A percentile compares a stretch with the other conserved stretches of the same genome.
Evolutionary conservation across 2,797 vertebrate species (phyloP).

Genomic region (Clangula hyemalis): DNA sequence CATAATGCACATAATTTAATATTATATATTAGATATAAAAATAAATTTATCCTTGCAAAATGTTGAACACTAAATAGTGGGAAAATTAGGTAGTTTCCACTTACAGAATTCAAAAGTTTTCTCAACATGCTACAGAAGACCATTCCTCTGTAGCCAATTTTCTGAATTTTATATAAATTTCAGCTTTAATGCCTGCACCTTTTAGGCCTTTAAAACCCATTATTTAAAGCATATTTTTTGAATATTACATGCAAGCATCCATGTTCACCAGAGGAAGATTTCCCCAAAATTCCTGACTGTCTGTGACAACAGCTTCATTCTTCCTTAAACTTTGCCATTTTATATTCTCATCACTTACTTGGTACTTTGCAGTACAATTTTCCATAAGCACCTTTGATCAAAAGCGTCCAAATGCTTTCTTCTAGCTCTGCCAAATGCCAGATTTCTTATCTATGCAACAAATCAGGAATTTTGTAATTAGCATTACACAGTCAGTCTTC

Average conservation of each 20-base stretch:
- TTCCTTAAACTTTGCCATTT: background rate
- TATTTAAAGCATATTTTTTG: background rate
- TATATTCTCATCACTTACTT: background rate
- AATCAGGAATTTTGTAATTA: conserved; percentile 25
- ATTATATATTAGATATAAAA: fast-evolving
- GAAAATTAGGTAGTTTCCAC: background rate
- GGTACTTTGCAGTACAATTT: conserved; percentile 9
- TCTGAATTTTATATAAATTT: background rate
- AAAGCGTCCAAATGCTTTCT: conserved; percentile 38
- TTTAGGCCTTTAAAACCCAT: background rate
- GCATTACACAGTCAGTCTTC: conserved; percentile 7
- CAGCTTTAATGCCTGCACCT: background rate
- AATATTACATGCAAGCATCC: background rate
- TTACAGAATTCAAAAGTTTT: background rate
- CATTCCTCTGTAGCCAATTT: background rate
- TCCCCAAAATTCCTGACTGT: background rate
- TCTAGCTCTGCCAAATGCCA: conserved; percentile 10
- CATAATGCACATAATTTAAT: background rate
- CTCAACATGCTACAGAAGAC: background rate
- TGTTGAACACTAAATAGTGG: background rate
- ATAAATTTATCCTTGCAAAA: background rate
- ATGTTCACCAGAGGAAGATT: background rate
- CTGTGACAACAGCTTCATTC: background rate
- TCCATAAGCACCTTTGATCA: conserved; percentile 42
- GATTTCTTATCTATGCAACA: background rate